These are phyloP conservation scores for Amitus sp. DNA, from an alignment of 2,888 invertebrate genomes.

Conservation along the genomic window DNA sequence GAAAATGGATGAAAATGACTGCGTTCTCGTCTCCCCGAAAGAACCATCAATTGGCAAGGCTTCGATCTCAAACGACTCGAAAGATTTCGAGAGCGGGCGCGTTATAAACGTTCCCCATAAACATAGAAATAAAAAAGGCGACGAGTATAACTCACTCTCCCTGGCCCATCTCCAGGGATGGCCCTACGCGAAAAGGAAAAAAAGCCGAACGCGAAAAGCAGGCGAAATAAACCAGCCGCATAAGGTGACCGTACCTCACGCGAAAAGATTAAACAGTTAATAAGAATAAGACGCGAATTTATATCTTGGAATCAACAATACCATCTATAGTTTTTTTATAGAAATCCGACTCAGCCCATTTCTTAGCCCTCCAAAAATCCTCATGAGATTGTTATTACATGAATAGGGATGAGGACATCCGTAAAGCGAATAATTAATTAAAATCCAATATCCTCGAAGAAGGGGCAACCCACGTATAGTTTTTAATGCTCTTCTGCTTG, in stretches of 20 bases:
- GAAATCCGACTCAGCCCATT: too few species aligned
- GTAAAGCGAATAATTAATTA: too few species aligned
- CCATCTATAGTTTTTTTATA: too few species aligned
- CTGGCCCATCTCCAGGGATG: slow-evolving; percentile 24
- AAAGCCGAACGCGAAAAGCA: slow-evolving; percentile 34
- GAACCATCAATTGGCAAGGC: background rate
- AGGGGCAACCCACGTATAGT: too few species aligned
- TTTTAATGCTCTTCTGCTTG: too few species aligned
- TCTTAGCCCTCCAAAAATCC: too few species aligned
- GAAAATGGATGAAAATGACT: too few species aligned
- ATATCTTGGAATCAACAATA: too few species aligned
- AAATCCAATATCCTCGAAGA: too few species aligned
- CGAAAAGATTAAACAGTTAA: slow-evolving; percentile 66
- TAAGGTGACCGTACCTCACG: slow-evolving; percentile 64
- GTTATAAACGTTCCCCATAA: slow-evolving; percentile 5
- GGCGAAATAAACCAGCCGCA: slow-evolving; percentile 62
- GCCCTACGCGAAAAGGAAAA: slow-evolving; percentile 17
- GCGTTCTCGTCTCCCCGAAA: too few species aligned
- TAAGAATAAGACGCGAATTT: slow-evolving; percentile 67
- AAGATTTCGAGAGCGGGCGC: slow-evolving; percentile 2
- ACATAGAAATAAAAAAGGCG: slow-evolving; percentile 24
- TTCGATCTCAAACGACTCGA: background rate
- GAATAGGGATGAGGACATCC: too few species aligned
- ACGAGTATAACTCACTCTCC: slow-evolving; percentile 22
- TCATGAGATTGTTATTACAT: too few species aligned